Conservation (phyloP, 2,888 invertebrate species). For the Oxytorus armatus region DNA sequence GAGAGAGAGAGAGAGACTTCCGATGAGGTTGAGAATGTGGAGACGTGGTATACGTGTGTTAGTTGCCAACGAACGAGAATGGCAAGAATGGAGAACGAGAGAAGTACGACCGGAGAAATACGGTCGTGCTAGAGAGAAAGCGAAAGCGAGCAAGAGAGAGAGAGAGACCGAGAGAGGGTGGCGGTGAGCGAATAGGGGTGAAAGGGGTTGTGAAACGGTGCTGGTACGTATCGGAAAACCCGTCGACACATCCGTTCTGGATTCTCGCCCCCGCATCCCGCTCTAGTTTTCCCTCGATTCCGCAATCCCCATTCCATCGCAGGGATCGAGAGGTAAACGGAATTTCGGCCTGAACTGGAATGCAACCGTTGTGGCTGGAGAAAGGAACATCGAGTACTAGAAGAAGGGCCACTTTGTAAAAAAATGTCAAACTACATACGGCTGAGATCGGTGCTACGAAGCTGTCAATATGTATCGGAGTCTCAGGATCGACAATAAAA, state of each 20-base stretch:
- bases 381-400: constrained; percentile 36
- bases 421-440: background rate
- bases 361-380: constrained; percentile 8
- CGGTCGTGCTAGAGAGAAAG: constrained; percentile 31
- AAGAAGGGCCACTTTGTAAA: constrained; percentile 24
- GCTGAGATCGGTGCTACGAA: too few species aligned
- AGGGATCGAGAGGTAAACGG: constrained; percentile 47
- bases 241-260: constrained; percentile 62
- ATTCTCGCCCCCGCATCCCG: constrained; percentile 55
- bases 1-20: too few species aligned
- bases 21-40: constrained; percentile 38
- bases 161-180: background rate
- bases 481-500: too few species aligned
- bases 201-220: constrained; percentile 49
- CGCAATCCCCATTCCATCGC: background rate
- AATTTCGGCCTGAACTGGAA: constrained; percentile 57
- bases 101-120: constrained; percentile 20
- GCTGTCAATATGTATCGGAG: too few species aligned
- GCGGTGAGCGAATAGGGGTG: constrained; percentile 46
- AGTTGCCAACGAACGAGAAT: constrained; percentile 50
- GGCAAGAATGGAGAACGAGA: constrained; percentile 22
- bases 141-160: constrained; percentile 45
- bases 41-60: constrained; percentile 11
- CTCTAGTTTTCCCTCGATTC: constrained; percentile 14
- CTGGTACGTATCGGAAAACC: constrained; percentile 71